phyloP scores from a whole-genome alignment of 1,140 invertebrate species.

The Pomacea maculata region DNA sequence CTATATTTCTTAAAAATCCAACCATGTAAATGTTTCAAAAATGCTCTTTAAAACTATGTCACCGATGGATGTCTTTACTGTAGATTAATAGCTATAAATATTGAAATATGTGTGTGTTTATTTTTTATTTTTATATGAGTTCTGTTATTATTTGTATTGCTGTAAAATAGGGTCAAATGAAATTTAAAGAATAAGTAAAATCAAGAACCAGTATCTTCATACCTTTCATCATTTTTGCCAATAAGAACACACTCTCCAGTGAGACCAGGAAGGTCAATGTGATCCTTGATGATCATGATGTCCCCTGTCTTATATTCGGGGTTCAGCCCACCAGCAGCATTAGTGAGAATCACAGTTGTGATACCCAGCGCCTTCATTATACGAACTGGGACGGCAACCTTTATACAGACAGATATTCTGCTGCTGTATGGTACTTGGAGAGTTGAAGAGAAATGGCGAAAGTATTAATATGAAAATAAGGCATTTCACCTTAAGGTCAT shows the following conservation, averaged over 20 bases:
- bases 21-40: too few species aligned
- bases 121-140: too few species aligned
- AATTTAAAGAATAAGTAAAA: too few species aligned
- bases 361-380: constrained; percentile 94
- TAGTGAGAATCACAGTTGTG: constrained; percentile 87
- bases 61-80: too few species aligned
- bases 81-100: too few species aligned
- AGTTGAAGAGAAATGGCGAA: not conserved
- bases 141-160: too few species aligned
- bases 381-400: constrained; percentile 92
- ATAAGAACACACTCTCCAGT: constrained; percentile 90
- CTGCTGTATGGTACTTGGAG: constrained; percentile 29
- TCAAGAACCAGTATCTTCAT: constrained; percentile 20
- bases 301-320: constrained; percentile 86
- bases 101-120: too few species aligned
- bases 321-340: constrained; percentile 94
- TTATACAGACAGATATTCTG: constrained; percentile 46
- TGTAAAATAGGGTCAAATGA: too few species aligned
- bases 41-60: too few species aligned
- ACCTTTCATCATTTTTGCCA: constrained; percentile 92
- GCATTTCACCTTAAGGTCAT: too few species aligned
- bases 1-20: too few species aligned
- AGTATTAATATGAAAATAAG: too few species aligned
- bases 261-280: constrained; percentile 86
- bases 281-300: constrained; percentile 95